A percentile compares a stretch with the other conserved stretches of the same genome.
These are phyloP conservation scores for Marmota monax DNA, from an alignment of 2,113 vertebrate genomes.

Conservation along the genomic window DNA sequence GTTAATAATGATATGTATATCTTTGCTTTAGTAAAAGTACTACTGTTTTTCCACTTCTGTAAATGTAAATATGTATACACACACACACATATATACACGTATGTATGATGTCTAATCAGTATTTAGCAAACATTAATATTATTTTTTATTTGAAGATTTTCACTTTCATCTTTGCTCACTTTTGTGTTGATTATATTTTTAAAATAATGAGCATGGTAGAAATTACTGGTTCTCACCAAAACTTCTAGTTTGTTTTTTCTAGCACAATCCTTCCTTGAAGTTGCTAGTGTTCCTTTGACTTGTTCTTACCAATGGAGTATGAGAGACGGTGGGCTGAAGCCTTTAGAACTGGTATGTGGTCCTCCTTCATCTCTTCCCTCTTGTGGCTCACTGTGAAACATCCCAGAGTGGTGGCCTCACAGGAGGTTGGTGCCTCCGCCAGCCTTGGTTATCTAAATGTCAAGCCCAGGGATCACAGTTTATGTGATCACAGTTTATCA, in stretches of 20 bases:
- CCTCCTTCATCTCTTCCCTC: not conserved
- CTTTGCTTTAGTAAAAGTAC: slow-evolving; percentile 7
- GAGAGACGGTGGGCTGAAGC: not conserved
- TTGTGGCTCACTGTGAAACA: not conserved
- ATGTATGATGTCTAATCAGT: not conserved
- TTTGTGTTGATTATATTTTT: not conserved
- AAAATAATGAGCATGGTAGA: not conserved
- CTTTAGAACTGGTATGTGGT: not conserved
- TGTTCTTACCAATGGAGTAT: not conserved
- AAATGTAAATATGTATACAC: too few relatives aligned
- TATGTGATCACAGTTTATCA: too few relatives aligned
- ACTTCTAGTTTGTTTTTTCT: not conserved
- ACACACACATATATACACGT: too few relatives aligned
- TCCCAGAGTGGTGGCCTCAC: too few relatives aligned
- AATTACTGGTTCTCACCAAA: not conserved
- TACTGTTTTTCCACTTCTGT: not conserved
- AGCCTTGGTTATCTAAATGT: not conserved
- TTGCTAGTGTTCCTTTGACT: not conserved
- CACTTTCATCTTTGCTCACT: not conserved
- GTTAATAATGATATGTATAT: not conserved
- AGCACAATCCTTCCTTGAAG: not conserved
- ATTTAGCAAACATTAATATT: not conserved
- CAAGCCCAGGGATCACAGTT: not conserved
- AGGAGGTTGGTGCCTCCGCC: not conserved
- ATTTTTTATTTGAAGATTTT: not conserved